A percentile compares a stretch with the other conserved stretches of the same genome.
Conservation (phyloP, 2,888 invertebrate species). For the Eurois occulta region DNA sequence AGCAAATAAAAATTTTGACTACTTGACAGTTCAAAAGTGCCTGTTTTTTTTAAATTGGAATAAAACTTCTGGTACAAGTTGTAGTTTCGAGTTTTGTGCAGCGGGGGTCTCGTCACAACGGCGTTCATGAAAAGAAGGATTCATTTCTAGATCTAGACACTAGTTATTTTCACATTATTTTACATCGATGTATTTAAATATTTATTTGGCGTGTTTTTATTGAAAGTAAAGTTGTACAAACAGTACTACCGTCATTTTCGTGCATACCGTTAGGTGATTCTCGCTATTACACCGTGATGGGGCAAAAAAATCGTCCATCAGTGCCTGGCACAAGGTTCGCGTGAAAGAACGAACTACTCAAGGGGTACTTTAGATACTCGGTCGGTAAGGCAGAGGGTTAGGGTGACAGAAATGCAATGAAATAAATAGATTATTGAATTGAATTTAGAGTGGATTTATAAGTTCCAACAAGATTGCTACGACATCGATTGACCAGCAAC, state of each 20-base stretch:
- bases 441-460: background rate
- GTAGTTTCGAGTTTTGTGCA: background rate
- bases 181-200: background rate
- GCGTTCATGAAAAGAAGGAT: background rate
- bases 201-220: background rate
- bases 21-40: background rate
- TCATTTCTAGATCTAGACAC: too few relatives aligned
- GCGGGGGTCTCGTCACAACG: background rate
- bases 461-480: background rate
- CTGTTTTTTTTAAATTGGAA: background rate
- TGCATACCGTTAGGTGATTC: slow-evolving; percentile 25
- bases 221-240: slow-evolving; percentile 5
- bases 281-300: slow-evolving; percentile 45
- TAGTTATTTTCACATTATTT: background rate
- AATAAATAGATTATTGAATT: slow-evolving; percentile 4
- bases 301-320: slow-evolving; percentile 40
- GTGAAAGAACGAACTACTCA: slow-evolving; percentile 34
- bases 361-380: slow-evolving; percentile 15
- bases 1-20: too few relatives aligned
- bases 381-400: slow-evolving; percentile 1
- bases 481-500: background rate
- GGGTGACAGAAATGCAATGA: slow-evolving; percentile 19
- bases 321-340: slow-evolving; percentile 57
- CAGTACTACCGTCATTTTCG: slow-evolving; percentile 15
- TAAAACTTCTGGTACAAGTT: background rate